These are phyloP conservation scores for Pelobates cultripes DNA, from an alignment of 2,797 vertebrate genomes.

Conservation along the genomic window DNA sequence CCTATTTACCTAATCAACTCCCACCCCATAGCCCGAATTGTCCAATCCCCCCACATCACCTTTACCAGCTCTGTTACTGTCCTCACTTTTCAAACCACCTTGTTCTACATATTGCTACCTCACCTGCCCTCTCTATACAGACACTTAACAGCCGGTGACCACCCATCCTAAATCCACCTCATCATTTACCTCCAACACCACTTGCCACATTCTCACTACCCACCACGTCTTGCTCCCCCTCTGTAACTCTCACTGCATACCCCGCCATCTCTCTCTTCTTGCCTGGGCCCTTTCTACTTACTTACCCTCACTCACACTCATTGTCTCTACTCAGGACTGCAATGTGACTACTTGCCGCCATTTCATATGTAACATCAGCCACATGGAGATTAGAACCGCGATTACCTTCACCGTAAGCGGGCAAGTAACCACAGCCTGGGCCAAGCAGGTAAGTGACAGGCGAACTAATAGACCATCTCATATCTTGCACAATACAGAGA, in stretches of 20 bases:
- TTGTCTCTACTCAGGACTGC: constrained; percentile 72
- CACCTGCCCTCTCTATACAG: too few relatives aligned
- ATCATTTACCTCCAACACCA: too few relatives aligned
- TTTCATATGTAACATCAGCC: constrained; percentile 67
- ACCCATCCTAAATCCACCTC: too few relatives aligned
- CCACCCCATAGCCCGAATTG: too few relatives aligned
- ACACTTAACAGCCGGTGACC: too few relatives aligned
- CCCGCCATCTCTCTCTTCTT: too few relatives aligned
- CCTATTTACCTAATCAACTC: neutral
- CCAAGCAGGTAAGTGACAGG: constrained; percentile 55
- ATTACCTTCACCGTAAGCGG: constrained; percentile 70
- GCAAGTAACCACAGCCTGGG: constrained; percentile 77
- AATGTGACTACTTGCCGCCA: constrained; percentile 72
- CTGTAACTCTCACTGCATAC: neutral
- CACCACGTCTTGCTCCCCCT: neutral
- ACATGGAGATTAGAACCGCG: constrained; percentile 50
- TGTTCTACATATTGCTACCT: too few relatives aligned
- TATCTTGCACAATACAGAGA: neutral
- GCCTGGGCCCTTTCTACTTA: too few relatives aligned
- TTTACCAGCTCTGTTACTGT: too few relatives aligned
- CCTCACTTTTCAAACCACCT: too few relatives aligned
- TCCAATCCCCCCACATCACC: too few relatives aligned
- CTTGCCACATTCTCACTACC: too few relatives aligned
- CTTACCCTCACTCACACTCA: neutral
- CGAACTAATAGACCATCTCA: neutral